These are phyloP conservation scores for Microcebus ravelobensis DNA, from an alignment of 2,113 vertebrate species.

Conservation along the genomic window DNA sequence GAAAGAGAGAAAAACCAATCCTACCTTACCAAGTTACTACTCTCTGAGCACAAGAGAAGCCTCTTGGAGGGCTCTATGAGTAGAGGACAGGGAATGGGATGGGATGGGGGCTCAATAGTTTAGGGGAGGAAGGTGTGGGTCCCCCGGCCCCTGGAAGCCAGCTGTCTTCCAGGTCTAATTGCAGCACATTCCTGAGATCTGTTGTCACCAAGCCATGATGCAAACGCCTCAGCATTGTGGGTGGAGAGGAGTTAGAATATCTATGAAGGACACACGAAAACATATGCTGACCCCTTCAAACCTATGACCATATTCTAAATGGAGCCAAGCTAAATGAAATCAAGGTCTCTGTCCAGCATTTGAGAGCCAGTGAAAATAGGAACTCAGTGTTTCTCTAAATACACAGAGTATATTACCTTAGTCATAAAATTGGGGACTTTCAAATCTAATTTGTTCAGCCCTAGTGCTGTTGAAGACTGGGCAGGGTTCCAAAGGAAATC, in stretches of 20 bases:
- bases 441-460: constrained; percentile 92
- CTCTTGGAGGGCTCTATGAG: constrained; percentile 70
- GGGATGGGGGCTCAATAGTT: constrained; percentile 77
- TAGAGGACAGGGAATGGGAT: constrained; percentile 77
- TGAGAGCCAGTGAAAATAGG: constrained; percentile 88
- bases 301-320: constrained; percentile 74
- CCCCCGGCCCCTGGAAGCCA: constrained; percentile 72
- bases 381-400: constrained; percentile 89
- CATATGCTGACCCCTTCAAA: constrained; percentile 81
- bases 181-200: constrained; percentile 83
- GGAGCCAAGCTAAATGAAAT: constrained; percentile 87
- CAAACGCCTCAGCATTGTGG: constrained; percentile 70
- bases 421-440: constrained; percentile 92
- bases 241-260: constrained; percentile 74
- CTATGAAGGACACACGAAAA: constrained; percentile 77
- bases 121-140: constrained; percentile 74
- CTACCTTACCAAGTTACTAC: constrained; percentile 71
- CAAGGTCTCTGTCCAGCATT: constrained; percentile 87
- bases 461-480: constrained; percentile 89
- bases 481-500: constrained; percentile 95
- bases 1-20: constrained; percentile 69
- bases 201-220: constrained; percentile 79
- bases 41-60: constrained; percentile 77
- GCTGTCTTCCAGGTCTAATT: constrained; percentile 84
- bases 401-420: constrained; percentile 90